These are phyloP conservation scores for Cyanoderma ruficeps DNA, from an alignment of 2,113 vertebrate species.

Conservation along the genomic window DNA sequence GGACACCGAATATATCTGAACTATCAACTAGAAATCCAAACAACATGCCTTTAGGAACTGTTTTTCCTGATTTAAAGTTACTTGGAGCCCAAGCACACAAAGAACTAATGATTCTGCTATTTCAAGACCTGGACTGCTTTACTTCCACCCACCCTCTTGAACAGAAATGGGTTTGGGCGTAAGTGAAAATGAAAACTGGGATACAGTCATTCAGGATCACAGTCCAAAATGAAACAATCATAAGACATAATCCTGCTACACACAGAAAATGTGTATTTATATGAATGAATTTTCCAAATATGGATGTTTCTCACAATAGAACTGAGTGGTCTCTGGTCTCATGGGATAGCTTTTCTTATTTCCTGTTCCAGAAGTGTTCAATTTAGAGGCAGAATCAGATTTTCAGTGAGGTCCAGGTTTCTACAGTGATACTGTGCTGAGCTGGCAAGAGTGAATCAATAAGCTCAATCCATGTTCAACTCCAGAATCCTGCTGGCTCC, in stretches of 20 bases:
- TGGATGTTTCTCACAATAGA: background rate
- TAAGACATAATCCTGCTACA: background rate
- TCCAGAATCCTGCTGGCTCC: constrained; percentile 48
- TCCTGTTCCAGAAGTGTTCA: background rate
- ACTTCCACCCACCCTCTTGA: background rate
- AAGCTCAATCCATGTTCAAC: background rate
- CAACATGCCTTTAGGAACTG: background rate
- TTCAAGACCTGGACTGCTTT: constrained; percentile 39
- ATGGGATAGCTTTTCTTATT: background rate
- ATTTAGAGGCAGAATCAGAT: background rate
- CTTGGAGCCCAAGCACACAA: background rate
- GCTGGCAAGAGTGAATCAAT: constrained; percentile 38
- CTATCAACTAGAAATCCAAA: constrained; percentile 20
- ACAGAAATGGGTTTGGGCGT: background rate
- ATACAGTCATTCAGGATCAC: background rate
- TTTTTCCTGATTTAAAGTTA: constrained; percentile 14
- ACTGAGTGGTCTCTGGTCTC: background rate
- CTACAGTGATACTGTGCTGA: constrained; percentile 15
- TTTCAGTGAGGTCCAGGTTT: background rate
- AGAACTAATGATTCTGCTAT: constrained; percentile 26
- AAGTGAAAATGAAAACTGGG: background rate
- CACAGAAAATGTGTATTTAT: background rate
- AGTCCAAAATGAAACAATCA: background rate
- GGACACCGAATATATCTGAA: background rate
- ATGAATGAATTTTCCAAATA: background rate